A percentile compares a stretch with the other conserved stretches of the same genome.
phyloP scores from a whole-genome alignment of 2,888 invertebrate species.

The Orchesella flavescens region DNA sequence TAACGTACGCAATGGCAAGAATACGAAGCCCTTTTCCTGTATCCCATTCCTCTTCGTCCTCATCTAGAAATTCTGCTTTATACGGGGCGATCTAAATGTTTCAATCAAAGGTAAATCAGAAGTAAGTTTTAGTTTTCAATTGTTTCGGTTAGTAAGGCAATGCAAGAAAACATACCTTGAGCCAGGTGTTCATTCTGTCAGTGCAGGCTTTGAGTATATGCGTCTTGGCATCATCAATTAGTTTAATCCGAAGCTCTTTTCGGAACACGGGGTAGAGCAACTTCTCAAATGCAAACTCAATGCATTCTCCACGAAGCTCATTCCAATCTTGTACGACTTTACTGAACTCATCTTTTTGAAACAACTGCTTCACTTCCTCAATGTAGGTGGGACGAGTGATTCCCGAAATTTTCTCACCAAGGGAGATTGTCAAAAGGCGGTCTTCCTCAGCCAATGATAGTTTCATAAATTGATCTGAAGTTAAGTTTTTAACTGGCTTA shows the following conservation, averaged over 20 bases:
- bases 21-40: slow-evolving; percentile 87
- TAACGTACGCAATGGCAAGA: slow-evolving; percentile 90
- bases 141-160: not conserved
- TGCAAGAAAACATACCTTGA: slow-evolving; percentile 78
- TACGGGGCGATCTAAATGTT: slow-evolving; percentile 83
- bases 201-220: slow-evolving; percentile 88
- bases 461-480: slow-evolving; percentile 91
- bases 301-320: slow-evolving; percentile 87
- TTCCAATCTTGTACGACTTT: slow-evolving; percentile 97
- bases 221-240: slow-evolving; percentile 91
- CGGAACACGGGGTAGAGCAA: slow-evolving; percentile 92
- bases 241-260: slow-evolving; percentile 85
- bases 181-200: slow-evolving; percentile 90
- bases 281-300: slow-evolving; percentile 88
- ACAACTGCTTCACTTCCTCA: slow-evolving; percentile 91
- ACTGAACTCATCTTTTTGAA: slow-evolving; percentile 94
- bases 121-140: no score
- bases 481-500: slow-evolving; percentile 91
- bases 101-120: not conserved
- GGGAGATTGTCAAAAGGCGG: slow-evolving; percentile 82
- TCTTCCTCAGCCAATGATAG: slow-evolving; percentile 87
- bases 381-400: slow-evolving; percentile 84
- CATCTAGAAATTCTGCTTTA: slow-evolving; percentile 78
- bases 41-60: slow-evolving; percentile 94
- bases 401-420: slow-evolving; percentile 86